A percentile compares a stretch with the other conserved stretches of the same genome.
Conservation (phyloP, 1,140 invertebrate genomes). For the Coelopa frigida region DNA sequence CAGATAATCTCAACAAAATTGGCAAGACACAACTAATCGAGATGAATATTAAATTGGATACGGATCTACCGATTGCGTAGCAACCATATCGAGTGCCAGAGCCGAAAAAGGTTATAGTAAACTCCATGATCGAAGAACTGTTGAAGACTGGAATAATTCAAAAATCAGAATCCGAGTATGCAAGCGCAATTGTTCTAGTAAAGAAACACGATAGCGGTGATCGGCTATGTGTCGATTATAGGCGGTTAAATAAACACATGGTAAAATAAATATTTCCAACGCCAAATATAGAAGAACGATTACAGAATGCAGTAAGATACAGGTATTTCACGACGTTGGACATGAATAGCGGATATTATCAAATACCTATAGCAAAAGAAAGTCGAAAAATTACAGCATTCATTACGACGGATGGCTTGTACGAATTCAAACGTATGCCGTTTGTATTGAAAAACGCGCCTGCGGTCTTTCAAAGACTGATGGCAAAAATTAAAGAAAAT, state of each 20-base stretch:
- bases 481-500: slow-evolving; percentile 11
- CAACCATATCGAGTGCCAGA: slow-evolving; percentile 14
- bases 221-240: slow-evolving; percentile 28
- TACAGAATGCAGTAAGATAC: slow-evolving; percentile 15
- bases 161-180: slow-evolving; percentile 43
- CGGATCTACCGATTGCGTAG: slow-evolving; percentile 7
- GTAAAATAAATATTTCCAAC: slow-evolving; percentile 21
- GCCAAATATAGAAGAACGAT: slow-evolving; percentile 24
- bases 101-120: slow-evolving; percentile 5
- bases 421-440: slow-evolving; percentile 48
- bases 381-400: slow-evolving; percentile 32
- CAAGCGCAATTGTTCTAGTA: slow-evolving; percentile 46
- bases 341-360: slow-evolving; percentile 29
- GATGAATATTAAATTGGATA: slow-evolving; percentile 9
- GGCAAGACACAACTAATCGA: slow-evolving; percentile 9
- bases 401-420: slow-evolving; percentile 41
- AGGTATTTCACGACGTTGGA: slow-evolving; percentile 24
- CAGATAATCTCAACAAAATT: slow-evolving; percentile 3
- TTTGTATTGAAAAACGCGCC: slow-evolving; percentile 30
- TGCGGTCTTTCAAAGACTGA: slow-evolving; percentile 13
- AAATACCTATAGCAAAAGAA: slow-evolving; percentile 18
- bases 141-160: slow-evolving; percentile 15
- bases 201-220: slow-evolving; percentile 43
- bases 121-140: slow-evolving; percentile 15
- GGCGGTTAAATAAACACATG: slow-evolving; percentile 19